These are phyloP conservation scores for Micromussa lordhowensis DNA, from an alignment of 92 coral and sea anemone genomes.

Conservation along the genomic window DNA sequence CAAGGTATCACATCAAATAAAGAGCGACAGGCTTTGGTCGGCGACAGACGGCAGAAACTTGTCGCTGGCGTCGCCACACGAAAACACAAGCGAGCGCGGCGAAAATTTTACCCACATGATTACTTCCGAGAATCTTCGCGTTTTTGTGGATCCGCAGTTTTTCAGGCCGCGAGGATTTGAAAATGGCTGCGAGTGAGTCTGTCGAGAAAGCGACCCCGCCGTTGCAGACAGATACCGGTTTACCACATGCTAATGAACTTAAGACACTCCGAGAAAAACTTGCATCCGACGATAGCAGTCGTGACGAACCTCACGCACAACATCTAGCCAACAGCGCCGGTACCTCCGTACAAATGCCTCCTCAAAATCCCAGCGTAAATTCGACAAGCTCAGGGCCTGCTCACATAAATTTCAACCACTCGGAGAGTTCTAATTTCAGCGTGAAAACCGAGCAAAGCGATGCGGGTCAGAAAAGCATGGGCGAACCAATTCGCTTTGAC, in stretches of 20 bases:
- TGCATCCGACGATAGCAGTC: slow-evolving; percentile 28
- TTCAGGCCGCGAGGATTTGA: slow-evolving; percentile 29
- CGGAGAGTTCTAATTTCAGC: slow-evolving; percentile 27
- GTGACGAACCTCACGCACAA: slow-evolving; percentile 53
- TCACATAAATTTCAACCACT: slow-evolving; percentile 4
- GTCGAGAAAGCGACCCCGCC: slow-evolving; percentile 10
- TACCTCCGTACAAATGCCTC: slow-evolving; percentile 38
- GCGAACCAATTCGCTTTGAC: slow-evolving; percentile 64
- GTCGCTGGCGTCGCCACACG: slow-evolving; percentile 49
- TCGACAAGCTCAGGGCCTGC: slow-evolving; percentile 17
- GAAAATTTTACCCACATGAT: slow-evolving; percentile 22
- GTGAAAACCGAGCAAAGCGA: slow-evolving; percentile 64
- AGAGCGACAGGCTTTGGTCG: slow-evolving; percentile 68
- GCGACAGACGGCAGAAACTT: slow-evolving; percentile 77
- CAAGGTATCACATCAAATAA: slow-evolving; percentile 67
- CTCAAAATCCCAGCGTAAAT: slow-evolving; percentile 12
- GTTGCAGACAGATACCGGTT: slow-evolving; percentile 32
- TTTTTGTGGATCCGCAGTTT: slow-evolving; percentile 23
- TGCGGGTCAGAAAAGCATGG: slow-evolving; percentile 39
- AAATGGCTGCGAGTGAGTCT: slow-evolving; percentile 38
- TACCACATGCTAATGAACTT: slow-evolving; percentile 54
- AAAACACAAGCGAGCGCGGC: slow-evolving; percentile 27
- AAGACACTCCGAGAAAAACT: slow-evolving; percentile 45
- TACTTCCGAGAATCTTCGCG: slow-evolving; percentile 30
- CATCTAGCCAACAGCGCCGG: slow-evolving; percentile 13